A percentile compares a stretch with the other conserved stretches of the same genome.
phyloP scores from a whole-genome alignment of 2,113 vertebrate species.

The Notarius quadriscutis region DNA sequence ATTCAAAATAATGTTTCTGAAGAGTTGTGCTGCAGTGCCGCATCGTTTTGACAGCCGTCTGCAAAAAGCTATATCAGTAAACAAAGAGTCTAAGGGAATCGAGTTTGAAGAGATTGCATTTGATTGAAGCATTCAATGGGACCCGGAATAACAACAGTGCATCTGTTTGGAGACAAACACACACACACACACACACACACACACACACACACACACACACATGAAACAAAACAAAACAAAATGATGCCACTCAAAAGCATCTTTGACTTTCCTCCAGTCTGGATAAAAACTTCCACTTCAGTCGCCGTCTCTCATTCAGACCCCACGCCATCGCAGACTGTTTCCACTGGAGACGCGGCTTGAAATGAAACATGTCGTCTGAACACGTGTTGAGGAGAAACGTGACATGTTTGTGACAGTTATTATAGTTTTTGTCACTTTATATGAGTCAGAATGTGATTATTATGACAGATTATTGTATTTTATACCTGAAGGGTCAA shows the following conservation, averaged over 20 bases:
- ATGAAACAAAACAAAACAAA: conserved; percentile 72
- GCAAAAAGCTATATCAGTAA: conserved; percentile 70
- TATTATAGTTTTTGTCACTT: conserved; percentile 14
- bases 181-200: conserved; percentile 60
- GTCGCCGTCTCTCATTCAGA: conserved; percentile 51
- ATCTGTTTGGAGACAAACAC: conserved; percentile 73
- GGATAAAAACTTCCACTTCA: conserved; percentile 58
- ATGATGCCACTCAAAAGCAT: conserved; percentile 72
- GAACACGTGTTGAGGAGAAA: conserved; percentile 16
- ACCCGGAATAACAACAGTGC: conserved; percentile 78
- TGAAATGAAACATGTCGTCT: conserved; percentile 29
- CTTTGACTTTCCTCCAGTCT: conserved; percentile 61
- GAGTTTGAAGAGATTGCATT: conserved; percentile 76
- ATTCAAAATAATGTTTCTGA: conserved; percentile 73
- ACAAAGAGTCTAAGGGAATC: conserved; percentile 74
- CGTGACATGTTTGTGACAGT: conserved; percentile 22
- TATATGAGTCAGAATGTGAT: neutral
- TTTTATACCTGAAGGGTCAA: conserved; percentile 11
- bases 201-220: conserved; percentile 58
- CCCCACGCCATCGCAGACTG: conserved; percentile 48
- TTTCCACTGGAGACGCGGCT: conserved; percentile 17
- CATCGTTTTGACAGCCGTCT: conserved; percentile 73
- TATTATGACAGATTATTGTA: conserved; percentile 18
- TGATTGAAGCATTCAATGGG: conserved; percentile 77
- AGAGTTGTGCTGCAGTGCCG: conserved; percentile 63